A percentile compares a stretch with the other conserved stretches of the same genome.
phyloP scores from a whole-genome alignment of 2,888 invertebrate species.

The Frankliniella intonsa region DNA sequence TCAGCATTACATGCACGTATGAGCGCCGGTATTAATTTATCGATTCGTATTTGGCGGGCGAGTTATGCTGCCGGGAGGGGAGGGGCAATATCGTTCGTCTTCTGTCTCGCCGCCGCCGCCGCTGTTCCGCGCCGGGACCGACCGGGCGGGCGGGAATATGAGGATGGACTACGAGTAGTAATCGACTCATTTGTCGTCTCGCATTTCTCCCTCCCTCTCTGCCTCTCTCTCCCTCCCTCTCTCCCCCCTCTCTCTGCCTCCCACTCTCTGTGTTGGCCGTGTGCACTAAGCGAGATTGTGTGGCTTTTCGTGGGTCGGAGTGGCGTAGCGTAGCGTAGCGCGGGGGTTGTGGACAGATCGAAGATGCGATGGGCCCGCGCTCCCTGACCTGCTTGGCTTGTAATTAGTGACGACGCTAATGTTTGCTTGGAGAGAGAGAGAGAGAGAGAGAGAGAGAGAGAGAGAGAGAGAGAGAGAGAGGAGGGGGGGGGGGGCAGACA shows the following conservation, averaged over 20 bases:
- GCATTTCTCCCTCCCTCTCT: background rate
- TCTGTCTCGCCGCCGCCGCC: too few relatives aligned
- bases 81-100: too few relatives aligned
- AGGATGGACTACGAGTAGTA: too few relatives aligned
- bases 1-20: slow-evolving; percentile 25
- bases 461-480: background rate
- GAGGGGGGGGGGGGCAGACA: background rate
- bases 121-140: too few relatives aligned
- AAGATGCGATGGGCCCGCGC: background rate
- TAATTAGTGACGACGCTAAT: slow-evolving; percentile 1
- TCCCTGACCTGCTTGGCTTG: background rate
- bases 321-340: too few relatives aligned
- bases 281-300: too few relatives aligned
- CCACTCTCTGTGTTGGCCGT: background rate
- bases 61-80: too few relatives aligned
- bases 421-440: background rate
- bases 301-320: too few relatives aligned
- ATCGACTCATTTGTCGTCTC: too few relatives aligned
- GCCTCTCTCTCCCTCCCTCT: background rate
- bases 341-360: too few relatives aligned
- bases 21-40: slow-evolving; percentile 5
- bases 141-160: too few relatives aligned
- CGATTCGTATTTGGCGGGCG: background rate
- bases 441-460: slow-evolving; percentile 1
- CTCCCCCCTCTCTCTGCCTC: background rate